Evolutionary conservation across 2,113 vertebrate species (phyloP).

Genomic region (Gymnarchus niloticus): DNA sequence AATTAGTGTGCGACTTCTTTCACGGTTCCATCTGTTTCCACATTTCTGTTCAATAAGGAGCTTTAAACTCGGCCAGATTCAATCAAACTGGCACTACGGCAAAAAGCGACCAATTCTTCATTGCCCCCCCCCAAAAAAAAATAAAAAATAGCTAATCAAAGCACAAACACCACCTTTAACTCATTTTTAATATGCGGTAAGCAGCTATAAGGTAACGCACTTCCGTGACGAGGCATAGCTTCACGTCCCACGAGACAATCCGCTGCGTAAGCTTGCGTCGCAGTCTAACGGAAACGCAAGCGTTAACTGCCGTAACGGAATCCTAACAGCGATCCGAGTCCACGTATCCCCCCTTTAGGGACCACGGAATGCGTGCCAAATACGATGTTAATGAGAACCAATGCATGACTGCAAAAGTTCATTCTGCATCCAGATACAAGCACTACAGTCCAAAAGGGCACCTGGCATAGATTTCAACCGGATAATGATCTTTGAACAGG

Average conservation of each 20-base stretch:
- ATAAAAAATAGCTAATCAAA: not conserved
- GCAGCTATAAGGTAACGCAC: not conserved
- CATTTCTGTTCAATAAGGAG: conserved; percentile 10
- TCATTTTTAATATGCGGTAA: not conserved
- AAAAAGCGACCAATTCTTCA: not conserved
- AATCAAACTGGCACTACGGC: not conserved
- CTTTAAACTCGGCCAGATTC: conserved; percentile 9
- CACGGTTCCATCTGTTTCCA: conserved; percentile 4
- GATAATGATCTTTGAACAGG: not conserved
- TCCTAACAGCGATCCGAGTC: not conserved
- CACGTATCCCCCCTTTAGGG: not conserved
- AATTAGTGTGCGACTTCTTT: not conserved
- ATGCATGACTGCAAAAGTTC: not conserved
- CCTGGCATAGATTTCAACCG: not conserved
- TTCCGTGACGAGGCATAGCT: not conserved
- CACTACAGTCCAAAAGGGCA: not conserved
- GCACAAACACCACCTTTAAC: not conserved
- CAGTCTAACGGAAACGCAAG: not conserved
- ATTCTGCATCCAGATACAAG: not conserved
- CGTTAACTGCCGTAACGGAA: not conserved
- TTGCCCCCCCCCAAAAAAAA: too few species aligned
- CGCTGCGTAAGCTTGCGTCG: not conserved
- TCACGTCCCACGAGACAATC: not conserved
- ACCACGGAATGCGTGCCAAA: not conserved
- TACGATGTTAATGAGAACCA: not conserved